Conservation (phyloP, 2,113 vertebrate species). For the Clarias gariepinus region DNA sequence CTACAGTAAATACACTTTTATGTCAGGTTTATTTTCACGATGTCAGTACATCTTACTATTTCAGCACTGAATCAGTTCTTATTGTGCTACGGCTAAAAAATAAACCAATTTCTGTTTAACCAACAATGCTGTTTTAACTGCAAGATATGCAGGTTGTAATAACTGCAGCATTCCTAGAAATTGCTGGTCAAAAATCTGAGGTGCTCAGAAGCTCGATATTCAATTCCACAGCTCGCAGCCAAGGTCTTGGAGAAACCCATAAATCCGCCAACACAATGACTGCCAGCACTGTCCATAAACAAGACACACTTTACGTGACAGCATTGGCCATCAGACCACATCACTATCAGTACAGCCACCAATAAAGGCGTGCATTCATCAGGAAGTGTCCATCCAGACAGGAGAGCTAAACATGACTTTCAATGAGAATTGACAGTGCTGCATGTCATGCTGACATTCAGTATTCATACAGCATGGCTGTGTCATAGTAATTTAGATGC, state of each 20-base stretch:
- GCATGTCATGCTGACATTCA: constrained; percentile 57
- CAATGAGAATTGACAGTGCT: constrained; percentile 42
- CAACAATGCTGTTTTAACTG: constrained; percentile 29
- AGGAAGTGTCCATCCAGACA: constrained; percentile 58
- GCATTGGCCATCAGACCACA: background rate
- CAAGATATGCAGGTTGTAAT: constrained; percentile 6
- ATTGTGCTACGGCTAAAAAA: background rate
- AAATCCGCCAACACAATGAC: background rate
- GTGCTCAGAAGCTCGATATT: background rate
- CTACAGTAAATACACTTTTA: background rate
- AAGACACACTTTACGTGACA: constrained; percentile 6
- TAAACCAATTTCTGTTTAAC: constrained; percentile 11
- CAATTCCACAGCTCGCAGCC: background rate
- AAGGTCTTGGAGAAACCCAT: constrained; percentile 8
- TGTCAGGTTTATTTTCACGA: background rate
- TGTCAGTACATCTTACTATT: background rate
- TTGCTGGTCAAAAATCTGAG: constrained; percentile 4
- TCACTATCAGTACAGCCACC: constrained; percentile 21
- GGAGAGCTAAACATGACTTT: constrained; percentile 51
- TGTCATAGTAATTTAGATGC: no score
- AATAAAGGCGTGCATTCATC: constrained; percentile 46
- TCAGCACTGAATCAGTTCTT: constrained; percentile 15
- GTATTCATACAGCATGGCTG: constrained; percentile 58
- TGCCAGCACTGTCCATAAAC: background rate
- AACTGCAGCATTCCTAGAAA: constrained; percentile 18